Evolutionary conservation across 2,797 vertebrate species (phyloP).

Genomic region (Tinamus major): DNA sequence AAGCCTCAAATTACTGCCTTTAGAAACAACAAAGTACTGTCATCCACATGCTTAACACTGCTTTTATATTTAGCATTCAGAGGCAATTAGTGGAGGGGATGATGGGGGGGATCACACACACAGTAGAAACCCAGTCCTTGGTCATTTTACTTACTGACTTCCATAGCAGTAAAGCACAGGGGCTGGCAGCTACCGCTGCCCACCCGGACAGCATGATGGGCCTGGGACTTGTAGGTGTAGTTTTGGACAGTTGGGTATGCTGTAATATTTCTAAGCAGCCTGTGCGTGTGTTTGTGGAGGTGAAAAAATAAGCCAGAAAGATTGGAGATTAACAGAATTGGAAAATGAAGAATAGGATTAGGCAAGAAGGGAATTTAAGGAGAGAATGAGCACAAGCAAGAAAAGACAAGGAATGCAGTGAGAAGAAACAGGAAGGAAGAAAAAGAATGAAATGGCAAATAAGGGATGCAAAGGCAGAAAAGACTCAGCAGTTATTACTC

Average conservation of each 20-base stretch:
- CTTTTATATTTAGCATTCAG: constrained; percentile 43
- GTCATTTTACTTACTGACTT: not conserved
- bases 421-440: constrained; percentile 19
- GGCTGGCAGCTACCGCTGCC: not conserved
- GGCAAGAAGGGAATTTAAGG: constrained; percentile 46
- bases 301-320: constrained; percentile 62
- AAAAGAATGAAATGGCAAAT: constrained; percentile 36
- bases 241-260: constrained; percentile 60
- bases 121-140: not conserved
- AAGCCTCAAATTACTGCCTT: constrained; percentile 53
- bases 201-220: constrained; percentile 33
- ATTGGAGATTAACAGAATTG: constrained; percentile 63
- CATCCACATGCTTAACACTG: not conserved
- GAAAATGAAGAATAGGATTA: constrained; percentile 65
- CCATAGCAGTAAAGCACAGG: not conserved
- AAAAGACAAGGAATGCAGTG: not conserved
- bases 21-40: constrained; percentile 23
- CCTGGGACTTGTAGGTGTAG: constrained; percentile 56
- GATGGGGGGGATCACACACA: constrained; percentile 45
- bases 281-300: constrained; percentile 65
- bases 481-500: not conserved
- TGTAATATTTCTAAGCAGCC: constrained; percentile 65
- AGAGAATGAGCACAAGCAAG: constrained; percentile 50
- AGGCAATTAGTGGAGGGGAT: constrained; percentile 12
- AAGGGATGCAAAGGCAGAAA: not conserved